Evolutionary conservation across 2,113 vertebrate genomes (phyloP).

Genomic region (Barbus barbus): DNA sequence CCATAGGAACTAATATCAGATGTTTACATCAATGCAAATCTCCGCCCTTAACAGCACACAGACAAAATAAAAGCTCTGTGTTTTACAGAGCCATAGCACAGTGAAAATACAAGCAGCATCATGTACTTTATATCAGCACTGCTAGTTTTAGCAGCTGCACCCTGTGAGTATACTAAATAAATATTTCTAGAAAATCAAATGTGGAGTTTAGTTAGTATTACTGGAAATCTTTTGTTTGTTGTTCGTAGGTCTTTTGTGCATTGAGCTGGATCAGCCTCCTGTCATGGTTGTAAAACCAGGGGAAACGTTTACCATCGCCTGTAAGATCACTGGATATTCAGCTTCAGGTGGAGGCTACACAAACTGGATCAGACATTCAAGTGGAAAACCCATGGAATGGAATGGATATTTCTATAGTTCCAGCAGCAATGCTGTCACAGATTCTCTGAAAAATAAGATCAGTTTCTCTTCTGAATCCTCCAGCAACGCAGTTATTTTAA

Average conservation of each 20-base stretch:
- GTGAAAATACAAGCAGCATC: background rate
- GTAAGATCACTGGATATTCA: no score
- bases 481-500: background rate
- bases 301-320: background rate
- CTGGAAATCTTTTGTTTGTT: background rate
- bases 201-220: no score
- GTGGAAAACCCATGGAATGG: background rate
- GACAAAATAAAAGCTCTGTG: background rate
- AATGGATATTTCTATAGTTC: background rate
- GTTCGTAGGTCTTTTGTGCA: slow-evolving; percentile 7
- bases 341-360: background rate
- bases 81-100: no score
- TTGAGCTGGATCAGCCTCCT: slow-evolving; percentile 32
- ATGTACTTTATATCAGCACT: background rate
- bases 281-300: background rate
- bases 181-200: background rate
- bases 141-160: background rate
- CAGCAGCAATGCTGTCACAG: background rate
- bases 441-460: background rate
- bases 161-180: background rate
- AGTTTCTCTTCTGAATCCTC: background rate
- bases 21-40: background rate
- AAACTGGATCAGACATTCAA: no score
- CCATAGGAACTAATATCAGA: background rate
- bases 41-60: no score